phyloP scores from a whole-genome alignment of 2,888 invertebrate species.

The Eupeodes luniger region DNA sequence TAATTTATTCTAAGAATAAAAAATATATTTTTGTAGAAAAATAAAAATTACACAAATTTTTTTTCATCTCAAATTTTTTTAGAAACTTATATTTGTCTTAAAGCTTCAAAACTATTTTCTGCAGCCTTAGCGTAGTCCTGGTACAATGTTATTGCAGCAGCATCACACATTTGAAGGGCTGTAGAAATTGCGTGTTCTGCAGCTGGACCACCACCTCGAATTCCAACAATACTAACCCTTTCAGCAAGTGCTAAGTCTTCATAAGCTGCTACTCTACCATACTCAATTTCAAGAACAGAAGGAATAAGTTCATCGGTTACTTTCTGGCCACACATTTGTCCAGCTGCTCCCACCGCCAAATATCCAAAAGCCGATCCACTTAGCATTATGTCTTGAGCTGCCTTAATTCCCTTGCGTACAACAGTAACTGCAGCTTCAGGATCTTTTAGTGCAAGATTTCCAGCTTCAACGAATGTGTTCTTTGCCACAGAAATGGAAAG shows the following conservation, averaged over 20 bases:
- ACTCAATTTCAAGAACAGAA: not conserved
- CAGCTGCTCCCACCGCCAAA: slow-evolving; percentile 3
- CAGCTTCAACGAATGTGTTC: not conserved
- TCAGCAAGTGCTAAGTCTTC: not conserved
- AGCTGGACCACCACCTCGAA: not conserved
- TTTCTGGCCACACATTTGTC: not conserved
- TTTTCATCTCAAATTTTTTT: not conserved
- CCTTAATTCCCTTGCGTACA: not conserved
- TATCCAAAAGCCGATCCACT: not conserved
- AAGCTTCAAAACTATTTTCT: not conserved
- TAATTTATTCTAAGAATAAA: too few relatives aligned
- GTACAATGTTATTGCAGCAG: not conserved
- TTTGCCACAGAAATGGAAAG: not conserved
- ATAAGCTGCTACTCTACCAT: not conserved
- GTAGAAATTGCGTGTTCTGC: not conserved
- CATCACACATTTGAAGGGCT: not conserved
- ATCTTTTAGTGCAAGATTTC: not conserved
- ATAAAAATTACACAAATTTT: too few relatives aligned
- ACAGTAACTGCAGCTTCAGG: slow-evolving; percentile 11
- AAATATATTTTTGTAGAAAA: too few relatives aligned
- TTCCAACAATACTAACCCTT: not conserved
- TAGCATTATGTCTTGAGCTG: not conserved
- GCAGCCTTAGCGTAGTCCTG: slow-evolving; percentile 3
- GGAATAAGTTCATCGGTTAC: not conserved
- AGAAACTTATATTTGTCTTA: not conserved